phyloP scores from a whole-genome alignment of 2,888 invertebrate species.

The Folsomia manolachei region DNA sequence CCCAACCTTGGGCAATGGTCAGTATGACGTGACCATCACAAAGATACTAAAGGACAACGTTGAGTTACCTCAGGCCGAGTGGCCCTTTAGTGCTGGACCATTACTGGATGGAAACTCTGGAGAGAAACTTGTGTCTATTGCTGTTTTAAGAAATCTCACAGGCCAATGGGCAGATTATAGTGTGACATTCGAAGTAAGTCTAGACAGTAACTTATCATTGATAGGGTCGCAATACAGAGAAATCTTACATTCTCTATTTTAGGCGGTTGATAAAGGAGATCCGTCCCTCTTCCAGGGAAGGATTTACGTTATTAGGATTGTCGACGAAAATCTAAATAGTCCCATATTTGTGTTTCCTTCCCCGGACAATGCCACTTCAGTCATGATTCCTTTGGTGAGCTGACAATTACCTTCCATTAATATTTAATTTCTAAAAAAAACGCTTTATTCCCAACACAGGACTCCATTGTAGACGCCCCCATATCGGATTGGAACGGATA shows the following conservation, averaged over 20 bases:
- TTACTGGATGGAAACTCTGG: neutral
- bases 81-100: conserved; percentile 12
- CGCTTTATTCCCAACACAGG: no score
- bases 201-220: no score
- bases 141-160: conserved; percentile 11
- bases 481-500: neutral
- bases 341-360: conserved; percentile 26
- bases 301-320: conserved; percentile 16
- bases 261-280: conserved; percentile 22
- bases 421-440: no score
- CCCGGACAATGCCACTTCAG: neutral
- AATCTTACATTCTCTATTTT: neutral
- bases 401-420: no score
- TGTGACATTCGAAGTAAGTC: conserved; percentile 23
- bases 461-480: no score
- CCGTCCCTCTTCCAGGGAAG: neutral
- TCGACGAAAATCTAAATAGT: conserved; percentile 25
- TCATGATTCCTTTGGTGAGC: conserved; percentile 8
- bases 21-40: conserved; percentile 8
- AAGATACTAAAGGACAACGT: neutral
- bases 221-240: no score
- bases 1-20: conserved; percentile 17
- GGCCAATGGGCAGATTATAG: conserved; percentile 26
- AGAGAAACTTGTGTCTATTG: conserved; percentile 6
- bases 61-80: neutral